phyloP scores from a whole-genome alignment of 2,797 vertebrate genomes.

The Okamejei kenojei region DNA sequence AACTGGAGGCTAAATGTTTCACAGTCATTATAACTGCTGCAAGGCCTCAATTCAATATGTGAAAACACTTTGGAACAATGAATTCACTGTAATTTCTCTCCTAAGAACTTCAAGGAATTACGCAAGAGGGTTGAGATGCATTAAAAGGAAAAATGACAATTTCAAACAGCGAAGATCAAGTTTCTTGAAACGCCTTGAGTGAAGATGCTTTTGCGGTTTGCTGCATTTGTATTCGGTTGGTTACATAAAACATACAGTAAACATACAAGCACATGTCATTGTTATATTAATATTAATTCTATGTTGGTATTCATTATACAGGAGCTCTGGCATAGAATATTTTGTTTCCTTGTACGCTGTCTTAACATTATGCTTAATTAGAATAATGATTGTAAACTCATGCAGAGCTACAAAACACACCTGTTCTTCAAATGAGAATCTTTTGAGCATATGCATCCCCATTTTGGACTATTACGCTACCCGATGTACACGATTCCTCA shows the following conservation, averaged over 20 bases:
- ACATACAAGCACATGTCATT: not conserved
- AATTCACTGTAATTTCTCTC: not conserved
- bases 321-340: not conserved
- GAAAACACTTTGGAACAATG: constrained; percentile 7
- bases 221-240: not conserved
- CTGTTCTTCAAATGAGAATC: not conserved
- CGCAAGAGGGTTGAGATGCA: not conserved
- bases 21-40: not conserved
- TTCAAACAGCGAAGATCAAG: constrained; percentile 4
- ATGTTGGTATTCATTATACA: not conserved
- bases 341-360: not conserved
- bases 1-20: not conserved
- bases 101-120: not conserved
- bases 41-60: constrained; percentile 5
- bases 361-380: not conserved
- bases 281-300: not conserved
- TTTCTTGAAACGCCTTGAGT: constrained; percentile 3
- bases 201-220: not conserved
- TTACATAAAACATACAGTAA: constrained; percentile 2
- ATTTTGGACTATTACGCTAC: not conserved
- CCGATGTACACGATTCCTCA: not conserved
- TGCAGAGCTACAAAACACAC: not conserved
- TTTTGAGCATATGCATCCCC: not conserved
- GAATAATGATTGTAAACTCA: not conserved
- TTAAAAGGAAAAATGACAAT: constrained; percentile 8